A percentile compares a stretch with the other conserved stretches of the same genome.
Conservation (phyloP, 2,113 vertebrate genomes). For the Otis tarda region DNA sequence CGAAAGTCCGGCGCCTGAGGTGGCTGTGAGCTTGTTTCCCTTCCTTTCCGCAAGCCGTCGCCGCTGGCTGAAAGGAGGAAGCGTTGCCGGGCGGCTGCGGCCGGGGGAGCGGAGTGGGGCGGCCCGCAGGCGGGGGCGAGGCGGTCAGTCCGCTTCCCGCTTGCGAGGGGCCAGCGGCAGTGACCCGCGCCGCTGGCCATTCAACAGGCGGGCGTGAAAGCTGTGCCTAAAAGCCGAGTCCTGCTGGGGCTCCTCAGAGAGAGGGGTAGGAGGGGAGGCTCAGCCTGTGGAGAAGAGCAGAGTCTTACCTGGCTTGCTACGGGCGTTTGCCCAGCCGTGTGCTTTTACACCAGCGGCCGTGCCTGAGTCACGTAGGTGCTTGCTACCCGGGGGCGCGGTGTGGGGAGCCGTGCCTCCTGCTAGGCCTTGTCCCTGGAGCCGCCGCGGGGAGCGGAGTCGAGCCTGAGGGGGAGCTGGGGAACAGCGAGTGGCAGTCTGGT, state of each 20-base stretch:
- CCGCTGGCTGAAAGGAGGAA: not conserved
- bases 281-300: not conserved
- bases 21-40: not conserved
- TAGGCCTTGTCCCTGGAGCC: not conserved
- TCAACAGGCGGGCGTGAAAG: fast-evolving
- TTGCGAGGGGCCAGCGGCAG: fast-evolving
- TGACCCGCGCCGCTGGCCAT: not conserved
- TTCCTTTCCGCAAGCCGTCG: not conserved
- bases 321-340: not conserved
- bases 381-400: fast-evolving
- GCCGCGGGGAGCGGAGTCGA: fast-evolving
- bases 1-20: not conserved
- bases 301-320: not conserved
- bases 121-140: not conserved
- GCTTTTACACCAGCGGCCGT: not conserved
- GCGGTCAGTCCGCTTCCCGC: not conserved
- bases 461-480: not conserved
- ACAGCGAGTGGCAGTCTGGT: too few species aligned
- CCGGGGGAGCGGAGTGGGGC: not conserved
- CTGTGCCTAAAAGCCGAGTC: not conserved
- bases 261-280: not conserved
- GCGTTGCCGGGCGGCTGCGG: not conserved
- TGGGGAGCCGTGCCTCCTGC: not conserved
- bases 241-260: not conserved
- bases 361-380: too few species aligned